A percentile compares a stretch with the other conserved stretches of the same genome.
Conservation (phyloP, 1,140 invertebrate species). For the Euschistus heros region DNA sequence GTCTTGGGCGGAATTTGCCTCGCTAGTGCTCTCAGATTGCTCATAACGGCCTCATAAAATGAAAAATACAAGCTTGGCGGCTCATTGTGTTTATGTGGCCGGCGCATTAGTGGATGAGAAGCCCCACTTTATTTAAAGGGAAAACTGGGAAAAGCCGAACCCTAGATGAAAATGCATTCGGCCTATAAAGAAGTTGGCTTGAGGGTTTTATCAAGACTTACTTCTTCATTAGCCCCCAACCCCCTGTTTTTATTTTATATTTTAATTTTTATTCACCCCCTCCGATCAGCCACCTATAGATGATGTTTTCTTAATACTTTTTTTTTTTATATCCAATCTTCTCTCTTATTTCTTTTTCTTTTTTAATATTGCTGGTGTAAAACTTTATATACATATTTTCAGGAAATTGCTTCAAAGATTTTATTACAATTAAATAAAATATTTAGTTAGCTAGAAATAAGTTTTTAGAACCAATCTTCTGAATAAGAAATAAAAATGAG, state of each 20-base stretch:
- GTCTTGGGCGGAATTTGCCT: constrained; percentile 1
- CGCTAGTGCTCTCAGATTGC: constrained; percentile 6
- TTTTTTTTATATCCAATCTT: background rate
- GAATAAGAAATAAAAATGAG: too few species aligned
- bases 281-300: background rate
- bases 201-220: constrained; percentile 1
- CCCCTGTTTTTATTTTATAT: background rate
- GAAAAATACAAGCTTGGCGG: constrained; percentile 8
- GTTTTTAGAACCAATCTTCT: too few species aligned
- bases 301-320: background rate
- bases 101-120: constrained; percentile 5
- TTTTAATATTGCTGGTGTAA: background rate
- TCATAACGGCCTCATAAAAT: constrained; percentile 5
- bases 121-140: background rate
- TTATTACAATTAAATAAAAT: too few species aligned
- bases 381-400: too few species aligned
- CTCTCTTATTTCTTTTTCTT: background rate
- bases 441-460: too few species aligned
- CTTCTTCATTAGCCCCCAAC: constrained; percentile 2
- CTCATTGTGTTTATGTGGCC: constrained; percentile 5
- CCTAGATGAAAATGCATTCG: background rate
- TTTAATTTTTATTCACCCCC: too few species aligned
- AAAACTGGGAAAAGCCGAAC: too few species aligned
- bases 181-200: background rate
- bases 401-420: too few species aligned